These are phyloP conservation scores for Pogonognathellus flavescens DNA, from an alignment of 1,140 invertebrate genomes.

Conservation along the genomic window DNA sequence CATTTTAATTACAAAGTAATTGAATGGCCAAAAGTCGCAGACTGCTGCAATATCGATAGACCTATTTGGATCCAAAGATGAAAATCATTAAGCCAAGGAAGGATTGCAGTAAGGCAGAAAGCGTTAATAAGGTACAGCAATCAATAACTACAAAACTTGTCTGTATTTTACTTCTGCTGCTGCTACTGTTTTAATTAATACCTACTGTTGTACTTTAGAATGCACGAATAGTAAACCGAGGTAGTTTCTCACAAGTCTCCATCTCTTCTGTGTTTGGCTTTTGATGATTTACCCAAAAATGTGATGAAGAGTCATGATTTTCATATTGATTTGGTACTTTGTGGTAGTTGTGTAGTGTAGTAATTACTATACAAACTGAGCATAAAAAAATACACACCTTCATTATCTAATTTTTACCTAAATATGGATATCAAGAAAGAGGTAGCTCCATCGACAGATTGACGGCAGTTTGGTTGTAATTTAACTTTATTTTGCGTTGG, in stretches of 20 bases:
- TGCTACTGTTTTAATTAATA: no score
- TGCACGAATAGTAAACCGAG: no score
- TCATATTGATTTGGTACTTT: constrained; percentile 22
- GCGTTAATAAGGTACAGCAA: no score
- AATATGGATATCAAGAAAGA: not conserved
- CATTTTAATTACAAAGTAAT: not conserved
- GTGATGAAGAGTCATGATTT: not conserved
- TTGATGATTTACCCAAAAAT: not conserved
- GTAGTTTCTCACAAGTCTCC: no score
- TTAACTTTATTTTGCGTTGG: not conserved
- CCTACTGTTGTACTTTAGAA: no score
- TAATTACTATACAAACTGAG: not conserved
- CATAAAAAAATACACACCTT: constrained; percentile 36
- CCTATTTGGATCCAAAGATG: no score
- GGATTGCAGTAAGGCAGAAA: no score
- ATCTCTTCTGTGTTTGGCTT: not conserved
- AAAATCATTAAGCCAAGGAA: no score
- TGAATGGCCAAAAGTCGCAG: no score
- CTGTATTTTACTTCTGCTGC: no score
- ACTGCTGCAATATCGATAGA: no score
- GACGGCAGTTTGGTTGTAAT: not conserved
- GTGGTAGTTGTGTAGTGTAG: not conserved
- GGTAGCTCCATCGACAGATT: constrained; percentile 1
- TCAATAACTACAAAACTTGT: no score
- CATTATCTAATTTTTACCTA: constrained; percentile 26